Percentiles rank a stretch among this genome's conserved stretches.
Conservation (phyloP, 37 sponge, comb jelly and placozoan genomes). For the Spongilla lacustris region DNA sequence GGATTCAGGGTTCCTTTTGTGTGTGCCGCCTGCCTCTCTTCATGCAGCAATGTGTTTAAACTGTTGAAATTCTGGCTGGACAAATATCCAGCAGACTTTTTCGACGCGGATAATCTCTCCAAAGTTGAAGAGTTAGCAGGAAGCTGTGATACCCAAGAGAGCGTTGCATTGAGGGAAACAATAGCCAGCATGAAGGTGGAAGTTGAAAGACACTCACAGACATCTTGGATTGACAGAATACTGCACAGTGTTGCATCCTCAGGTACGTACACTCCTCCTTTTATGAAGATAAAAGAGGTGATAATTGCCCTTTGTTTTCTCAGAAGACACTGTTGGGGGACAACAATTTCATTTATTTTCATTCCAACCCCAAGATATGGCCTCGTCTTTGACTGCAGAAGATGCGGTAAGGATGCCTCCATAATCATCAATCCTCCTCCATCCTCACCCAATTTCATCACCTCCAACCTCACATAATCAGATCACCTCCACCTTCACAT, state of each 20-base stretch:
- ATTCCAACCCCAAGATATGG: conserved; percentile 49
- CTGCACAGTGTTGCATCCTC: background rate
- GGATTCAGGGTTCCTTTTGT: background rate
- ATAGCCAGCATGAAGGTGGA: background rate
- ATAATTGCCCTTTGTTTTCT: background rate
- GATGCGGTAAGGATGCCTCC: conserved; percentile 56
- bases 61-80: conserved; percentile 70
- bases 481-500: background rate
- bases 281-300: background rate
- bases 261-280: too few species aligned
- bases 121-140: background rate
- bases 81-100: conserved; percentile 45
- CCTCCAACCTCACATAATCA: too few species aligned
- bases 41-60: background rate
- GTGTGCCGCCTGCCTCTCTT: background rate
- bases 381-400: conserved; percentile 47
- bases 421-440: too few species aligned
- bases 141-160: background rate
- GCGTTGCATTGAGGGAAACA: background rate
- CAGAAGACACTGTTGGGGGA: background rate
- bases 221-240: background rate
- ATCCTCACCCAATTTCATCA: background rate
- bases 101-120: background rate
- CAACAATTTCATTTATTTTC: conserved; percentile 33
- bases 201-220: background rate